phyloP scores from a whole-genome alignment of 1,140 invertebrate genomes.

The Drosophila sulfurigaster region DNA sequence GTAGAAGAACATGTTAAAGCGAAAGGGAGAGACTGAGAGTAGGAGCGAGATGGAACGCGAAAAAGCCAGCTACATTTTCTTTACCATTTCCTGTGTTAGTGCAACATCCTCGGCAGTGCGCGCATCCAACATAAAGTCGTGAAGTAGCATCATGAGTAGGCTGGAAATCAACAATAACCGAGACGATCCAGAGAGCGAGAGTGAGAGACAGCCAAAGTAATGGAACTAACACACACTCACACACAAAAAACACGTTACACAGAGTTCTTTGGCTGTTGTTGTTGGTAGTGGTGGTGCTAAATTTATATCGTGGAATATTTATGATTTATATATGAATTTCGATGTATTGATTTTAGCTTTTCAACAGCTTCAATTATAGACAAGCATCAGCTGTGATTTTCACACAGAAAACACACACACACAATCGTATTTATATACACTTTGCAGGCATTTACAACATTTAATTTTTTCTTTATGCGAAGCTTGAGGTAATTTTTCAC shows the following conservation, averaged over 20 bases:
- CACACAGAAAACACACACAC: conserved; percentile 47
- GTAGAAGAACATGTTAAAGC: neutral
- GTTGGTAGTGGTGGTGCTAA: conserved; percentile 40
- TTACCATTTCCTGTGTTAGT: conserved; percentile 84
- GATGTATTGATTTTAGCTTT: conserved; percentile 65
- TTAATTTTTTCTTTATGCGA: conserved; percentile 21
- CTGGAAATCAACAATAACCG: conserved; percentile 53
- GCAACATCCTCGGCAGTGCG: conserved; percentile 79
- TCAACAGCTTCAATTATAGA: conserved; percentile 46
- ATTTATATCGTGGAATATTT: conserved; percentile 42
- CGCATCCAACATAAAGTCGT: conserved; percentile 81
- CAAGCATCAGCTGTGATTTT: conserved; percentile 63
- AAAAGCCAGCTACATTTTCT: conserved; percentile 27
- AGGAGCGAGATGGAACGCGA: no score
- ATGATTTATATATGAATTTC: conserved; percentile 71
- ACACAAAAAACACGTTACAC: conserved; percentile 70
- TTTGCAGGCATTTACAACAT: conserved; percentile 27
- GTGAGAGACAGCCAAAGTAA: conserved; percentile 29
- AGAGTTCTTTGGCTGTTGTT: conserved; percentile 43
- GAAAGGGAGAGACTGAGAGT: neutral
- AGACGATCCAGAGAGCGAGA: conserved; percentile 53
- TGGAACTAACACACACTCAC: conserved; percentile 12
- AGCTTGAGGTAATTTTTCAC: conserved; percentile 32
- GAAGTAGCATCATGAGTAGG: conserved; percentile 81
- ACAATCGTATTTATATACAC: conserved; percentile 4